Evolutionary conservation across 1,140 invertebrate genomes (phyloP), one percentile per base, ranked within the genome.

Genomic region (Macrobrachium rosenbergii): DNA sequence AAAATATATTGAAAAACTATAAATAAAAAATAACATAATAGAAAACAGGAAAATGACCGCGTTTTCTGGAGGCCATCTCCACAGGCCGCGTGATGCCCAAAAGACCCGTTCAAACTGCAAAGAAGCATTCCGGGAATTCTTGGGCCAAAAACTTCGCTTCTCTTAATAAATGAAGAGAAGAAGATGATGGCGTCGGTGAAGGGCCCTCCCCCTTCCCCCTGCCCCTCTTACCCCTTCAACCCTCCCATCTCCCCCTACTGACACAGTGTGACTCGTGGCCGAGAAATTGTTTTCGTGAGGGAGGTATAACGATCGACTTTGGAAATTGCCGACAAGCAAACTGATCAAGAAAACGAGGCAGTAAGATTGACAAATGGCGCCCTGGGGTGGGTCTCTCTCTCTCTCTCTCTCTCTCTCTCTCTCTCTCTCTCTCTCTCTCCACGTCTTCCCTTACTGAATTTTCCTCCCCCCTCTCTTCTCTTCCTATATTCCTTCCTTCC

Each of bases 261-360:
- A 59, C 75, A 59, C 83, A 72, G 60, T 72, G 67, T 86, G 77
- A 80, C 83, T 80, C 76, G 59, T 52, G 52, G 45, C 59, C 83
- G 63, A 80, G 77, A 80, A 86, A 86, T 80, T 86, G 76, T 80
- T 86, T 86, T 86, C 77, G 77, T 72, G 63, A 72, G 77, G 83
- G 62, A 64, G 72, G 83, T 86, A 37, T 37, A 86, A 86, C 83
- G 83, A 86, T 86, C 83, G 83, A 86, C 83, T 80, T 52, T 86
- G 83, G 83, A 86, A 86, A 86, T 86, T 86, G 83, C 83, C 83
- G 83, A 86, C 83, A 80, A 86, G 77, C 83, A 86, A 86, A 86
- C 83, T 86, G 83, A 86, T 86, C 83, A 86, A 86, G 83, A 80
- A 80, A 86, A 86, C 83, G 83, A 86, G 76, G 83, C 77, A 63